phyloP scores from a whole-genome alignment of 2,113 vertebrate genomes.

The Macquaria ambigua region DNA sequence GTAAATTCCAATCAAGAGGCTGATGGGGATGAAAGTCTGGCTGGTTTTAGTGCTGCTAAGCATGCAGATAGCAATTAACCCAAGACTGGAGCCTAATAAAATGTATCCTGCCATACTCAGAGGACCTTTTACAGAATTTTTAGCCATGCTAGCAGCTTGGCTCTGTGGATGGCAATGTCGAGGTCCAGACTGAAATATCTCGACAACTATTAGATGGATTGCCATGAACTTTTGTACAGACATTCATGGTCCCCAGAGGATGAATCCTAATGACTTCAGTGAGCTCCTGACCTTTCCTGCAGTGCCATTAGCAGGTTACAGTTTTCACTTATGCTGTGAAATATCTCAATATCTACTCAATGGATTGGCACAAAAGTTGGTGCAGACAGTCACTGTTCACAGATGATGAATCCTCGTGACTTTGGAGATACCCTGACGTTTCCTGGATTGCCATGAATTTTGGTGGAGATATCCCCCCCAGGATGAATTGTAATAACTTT shows the following conservation, averaged over 20 bases:
- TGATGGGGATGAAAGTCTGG: not conserved
- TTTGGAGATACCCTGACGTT: not conserved
- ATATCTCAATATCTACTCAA: not conserved
- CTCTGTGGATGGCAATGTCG: too few relatives aligned
- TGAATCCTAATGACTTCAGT: not conserved
- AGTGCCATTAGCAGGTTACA: not conserved
- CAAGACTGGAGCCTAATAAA: not conserved
- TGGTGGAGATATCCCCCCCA: not conserved
- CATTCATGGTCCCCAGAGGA: not conserved
- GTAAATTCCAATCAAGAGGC: slow-evolving; percentile 32
- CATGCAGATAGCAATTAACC: slow-evolving; percentile 11
- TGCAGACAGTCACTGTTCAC: not conserved
- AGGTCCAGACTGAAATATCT: not conserved
- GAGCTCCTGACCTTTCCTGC: not conserved
- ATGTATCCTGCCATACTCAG: not conserved
- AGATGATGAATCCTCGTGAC: not conserved
- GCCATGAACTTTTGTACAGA: not conserved
- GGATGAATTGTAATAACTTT: not conserved
- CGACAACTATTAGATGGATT: not conserved
- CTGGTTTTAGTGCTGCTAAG: not conserved
- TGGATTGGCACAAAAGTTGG: not conserved
- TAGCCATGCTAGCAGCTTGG: not conserved
- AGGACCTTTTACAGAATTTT: not conserved
- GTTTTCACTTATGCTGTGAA: not conserved
- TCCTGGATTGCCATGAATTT: too few relatives aligned